phyloP scores from a whole-genome alignment of 1,140 invertebrate species.

The Streblospio benedicti region DNA sequence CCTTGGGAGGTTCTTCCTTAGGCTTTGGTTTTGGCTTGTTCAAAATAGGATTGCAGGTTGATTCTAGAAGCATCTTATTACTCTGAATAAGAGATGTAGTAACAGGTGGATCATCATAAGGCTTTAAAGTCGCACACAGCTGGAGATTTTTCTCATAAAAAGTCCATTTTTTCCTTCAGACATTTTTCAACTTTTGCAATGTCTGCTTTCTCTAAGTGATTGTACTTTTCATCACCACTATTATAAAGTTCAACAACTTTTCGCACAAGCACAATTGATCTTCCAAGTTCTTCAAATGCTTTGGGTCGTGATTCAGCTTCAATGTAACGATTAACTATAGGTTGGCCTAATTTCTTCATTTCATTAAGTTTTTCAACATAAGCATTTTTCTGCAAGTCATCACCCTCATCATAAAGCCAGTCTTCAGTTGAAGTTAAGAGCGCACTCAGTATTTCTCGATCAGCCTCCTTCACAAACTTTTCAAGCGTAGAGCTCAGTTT shows the following conservation, averaged over 20 bases:
- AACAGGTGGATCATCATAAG: conserved; percentile 57
- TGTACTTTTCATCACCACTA: conserved; percentile 62
- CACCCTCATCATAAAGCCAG: conserved; percentile 86
- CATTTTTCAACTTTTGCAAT: conserved; percentile 59
- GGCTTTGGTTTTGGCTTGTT: conserved; percentile 82
- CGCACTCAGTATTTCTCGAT: conserved; percentile 56
- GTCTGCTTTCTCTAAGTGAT: conserved; percentile 72
- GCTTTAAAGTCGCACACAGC: conserved; percentile 54
- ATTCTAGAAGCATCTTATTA: conserved; percentile 57
- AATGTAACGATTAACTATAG: conserved; percentile 67
- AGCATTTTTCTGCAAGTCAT: conserved; percentile 78
- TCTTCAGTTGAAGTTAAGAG: conserved; percentile 77
- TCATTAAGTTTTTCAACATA: conserved; percentile 60
- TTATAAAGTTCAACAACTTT: conserved; percentile 63
- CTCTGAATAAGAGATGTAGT: conserved; percentile 63
- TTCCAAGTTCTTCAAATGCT: conserved; percentile 67
- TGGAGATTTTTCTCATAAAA: conserved; percentile 69
- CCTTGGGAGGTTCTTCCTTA: conserved; percentile 56
- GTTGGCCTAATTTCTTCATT: conserved; percentile 65
- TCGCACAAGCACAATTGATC: conserved; percentile 61
- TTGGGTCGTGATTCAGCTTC: conserved; percentile 68
- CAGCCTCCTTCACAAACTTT: conserved; percentile 63
- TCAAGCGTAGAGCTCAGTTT: conserved; percentile 69
- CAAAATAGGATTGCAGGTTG: conserved; percentile 61
- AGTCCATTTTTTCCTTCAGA: conserved; percentile 47